Conservation (phyloP, 2,797 vertebrate genomes). For the Anabas testudineus region DNA sequence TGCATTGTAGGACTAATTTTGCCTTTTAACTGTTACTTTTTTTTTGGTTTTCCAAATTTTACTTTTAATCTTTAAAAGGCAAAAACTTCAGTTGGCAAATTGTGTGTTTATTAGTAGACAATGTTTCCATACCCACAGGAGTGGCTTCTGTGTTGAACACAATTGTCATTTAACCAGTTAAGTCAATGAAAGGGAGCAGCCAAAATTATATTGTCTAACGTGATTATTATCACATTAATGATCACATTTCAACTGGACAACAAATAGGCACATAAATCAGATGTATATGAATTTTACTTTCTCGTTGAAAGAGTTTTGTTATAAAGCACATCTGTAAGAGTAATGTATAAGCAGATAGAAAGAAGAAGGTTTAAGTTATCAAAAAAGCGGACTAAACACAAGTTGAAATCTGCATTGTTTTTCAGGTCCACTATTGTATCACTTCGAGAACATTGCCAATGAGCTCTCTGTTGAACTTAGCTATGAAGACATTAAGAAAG, state of each 20-base stretch:
- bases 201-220: neutral
- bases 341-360: neutral
- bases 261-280: neutral
- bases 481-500: conserved; percentile 94
- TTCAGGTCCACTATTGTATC: conserved; percentile 95
- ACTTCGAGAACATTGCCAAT: conserved; percentile 98
- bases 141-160: neutral
- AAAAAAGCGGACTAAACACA: neutral
- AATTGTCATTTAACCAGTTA: neutral
- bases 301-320: neutral
- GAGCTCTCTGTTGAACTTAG: conserved; percentile 98
- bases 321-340: too few relatives aligned
- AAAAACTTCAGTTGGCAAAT: too few relatives aligned
- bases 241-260: neutral
- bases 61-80: too few relatives aligned
- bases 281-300: neutral
- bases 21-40: neutral
- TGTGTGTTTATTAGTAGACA: too few relatives aligned
- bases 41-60: neutral
- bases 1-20: too few relatives aligned
- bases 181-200: neutral
- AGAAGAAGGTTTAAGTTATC: neutral
- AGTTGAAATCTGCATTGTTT: conserved; percentile 6
- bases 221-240: neutral
- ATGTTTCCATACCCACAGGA: neutral